These are phyloP conservation scores for Luscinia megarhynchos DNA, from an alignment of 2,797 vertebrate species.

Conservation along the genomic window DNA sequence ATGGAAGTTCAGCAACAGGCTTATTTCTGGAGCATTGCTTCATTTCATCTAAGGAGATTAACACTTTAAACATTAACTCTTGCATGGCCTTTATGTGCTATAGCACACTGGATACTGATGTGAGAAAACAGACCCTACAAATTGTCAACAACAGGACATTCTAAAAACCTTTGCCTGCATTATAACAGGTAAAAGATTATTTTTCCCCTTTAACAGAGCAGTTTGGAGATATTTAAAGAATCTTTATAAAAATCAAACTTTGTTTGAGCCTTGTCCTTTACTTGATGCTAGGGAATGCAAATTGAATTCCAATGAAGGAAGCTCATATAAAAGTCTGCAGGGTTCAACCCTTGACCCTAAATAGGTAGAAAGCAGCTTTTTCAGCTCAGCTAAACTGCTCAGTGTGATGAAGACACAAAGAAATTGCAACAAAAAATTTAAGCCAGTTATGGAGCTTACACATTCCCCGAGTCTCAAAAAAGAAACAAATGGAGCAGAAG, in stretches of 20 bases:
- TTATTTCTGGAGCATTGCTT: constrained; percentile 53
- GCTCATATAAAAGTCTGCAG: not conserved
- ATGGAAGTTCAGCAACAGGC: constrained; percentile 54
- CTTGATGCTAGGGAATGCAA: not conserved
- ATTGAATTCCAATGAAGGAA: not conserved
- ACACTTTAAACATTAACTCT: constrained; percentile 40
- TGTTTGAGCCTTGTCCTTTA: not conserved
- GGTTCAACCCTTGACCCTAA: not conserved
- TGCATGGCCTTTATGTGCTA: not conserved
- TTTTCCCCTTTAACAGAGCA: not conserved
- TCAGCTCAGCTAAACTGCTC: not conserved
- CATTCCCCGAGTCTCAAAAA: not conserved
- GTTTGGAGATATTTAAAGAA: not conserved
- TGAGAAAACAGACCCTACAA: not conserved
- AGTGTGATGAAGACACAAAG: not conserved
- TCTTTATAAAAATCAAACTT: not conserved
- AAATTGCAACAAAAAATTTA: not conserved
- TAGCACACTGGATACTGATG: not conserved
- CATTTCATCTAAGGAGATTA: constrained; percentile 28
- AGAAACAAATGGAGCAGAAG: not conserved
- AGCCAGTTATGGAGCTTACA: not conserved
- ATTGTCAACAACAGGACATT: not conserved
- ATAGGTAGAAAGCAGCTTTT: not conserved
- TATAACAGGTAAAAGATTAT: not conserved
- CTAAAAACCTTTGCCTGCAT: not conserved